Evolutionary conservation across 2,888 invertebrate species (phyloP), one percentile per base, ranked within the genome.

Genomic region (Nebria salina): DNA sequence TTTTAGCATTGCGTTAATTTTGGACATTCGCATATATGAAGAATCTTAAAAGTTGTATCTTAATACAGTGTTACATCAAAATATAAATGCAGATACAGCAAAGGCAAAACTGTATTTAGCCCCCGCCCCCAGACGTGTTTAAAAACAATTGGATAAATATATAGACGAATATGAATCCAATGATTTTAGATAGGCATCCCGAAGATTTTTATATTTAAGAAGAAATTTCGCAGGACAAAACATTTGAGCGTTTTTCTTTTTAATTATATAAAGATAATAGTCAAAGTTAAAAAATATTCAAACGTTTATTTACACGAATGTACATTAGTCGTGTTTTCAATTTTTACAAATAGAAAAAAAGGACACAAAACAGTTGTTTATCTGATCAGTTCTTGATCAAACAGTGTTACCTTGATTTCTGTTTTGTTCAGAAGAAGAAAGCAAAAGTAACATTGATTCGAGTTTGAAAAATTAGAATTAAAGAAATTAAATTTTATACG

Each of bases 371-470:
- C 73, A 66, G 75, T 34, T 34, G 34, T 34, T 34, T 34, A 34
- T 26, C 79, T 80, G 80, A 75, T 80, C 80, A 80, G 80, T 80
- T 80, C 80, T 80, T 80, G 26, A 70, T 80, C 80, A 75, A 80
- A 80, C 80, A 80, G 64, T 72, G 80, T 80, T 80, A 80, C 80
- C 80, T 80, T 80, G 80, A 80, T 75, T 75, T 80, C 80, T 66
- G 75, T 79, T 75, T 80, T 64, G 78, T 78, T 73, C 54, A 54
- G 8, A 11, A 4, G 3, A 54, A 54, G 13, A 54, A 54, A 54
- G 54, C 54, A 54, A 54, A 54, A 54, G 2, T 54, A 54, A 54
- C 54, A 54, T 54, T 54, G 54, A 54, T 54, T 54, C 4, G 54
- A 54, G 54, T 54, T 54, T 54, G 54, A 11, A 54, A 54, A 54